Evolutionary conservation across 2,888 invertebrate species (phyloP), one percentile per base, ranked within the genome.

Genomic region (Steromphala cineraria): DNA sequence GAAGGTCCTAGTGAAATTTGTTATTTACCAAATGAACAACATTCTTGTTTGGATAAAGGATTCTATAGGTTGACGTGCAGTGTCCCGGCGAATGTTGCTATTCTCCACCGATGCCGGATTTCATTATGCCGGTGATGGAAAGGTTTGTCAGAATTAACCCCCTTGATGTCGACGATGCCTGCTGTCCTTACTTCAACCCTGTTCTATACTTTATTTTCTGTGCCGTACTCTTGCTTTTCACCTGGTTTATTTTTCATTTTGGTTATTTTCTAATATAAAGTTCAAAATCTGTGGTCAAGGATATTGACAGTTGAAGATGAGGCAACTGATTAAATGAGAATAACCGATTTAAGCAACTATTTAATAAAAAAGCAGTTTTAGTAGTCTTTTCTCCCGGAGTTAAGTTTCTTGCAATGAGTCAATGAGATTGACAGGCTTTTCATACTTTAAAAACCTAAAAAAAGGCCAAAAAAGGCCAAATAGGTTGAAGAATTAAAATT

Each of bases 111-210:
- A 99, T 94, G 99, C 99, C 19, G 97, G 98, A 17, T 99, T 99
- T 94, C 99, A 99, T 94, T 98, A 98, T 94, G 99, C 99, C 83
- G 99, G 99, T n/a, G 99, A 99, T 94, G 99, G 99, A 91, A 98
- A 99, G 91, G 76, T 76, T 76, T 76, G 76, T 76, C 19, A 28
- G 28, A 67, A 15, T 17, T 28, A 36, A 21, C 28, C 17, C 28
- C 17, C 36, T n/a, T 67, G 67, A 67, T 31, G 36, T 17, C 24
- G 24, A 67, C 24, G 28, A 7, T 19, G 28, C 28, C 24, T 13
- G n/a, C 31, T 67, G 67, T 67, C 17, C 31, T 24, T 15, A 67
- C 28, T 67, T 21, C 24, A 5, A n/a, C 67, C 24, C 36, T 5
- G 7, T 28, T 56, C 19, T 56, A 1, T 56, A 46, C 46, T 46